phyloP scores from a whole-genome alignment of 2,888 invertebrate genomes.

The Eupithecia inturbata region DNA sequence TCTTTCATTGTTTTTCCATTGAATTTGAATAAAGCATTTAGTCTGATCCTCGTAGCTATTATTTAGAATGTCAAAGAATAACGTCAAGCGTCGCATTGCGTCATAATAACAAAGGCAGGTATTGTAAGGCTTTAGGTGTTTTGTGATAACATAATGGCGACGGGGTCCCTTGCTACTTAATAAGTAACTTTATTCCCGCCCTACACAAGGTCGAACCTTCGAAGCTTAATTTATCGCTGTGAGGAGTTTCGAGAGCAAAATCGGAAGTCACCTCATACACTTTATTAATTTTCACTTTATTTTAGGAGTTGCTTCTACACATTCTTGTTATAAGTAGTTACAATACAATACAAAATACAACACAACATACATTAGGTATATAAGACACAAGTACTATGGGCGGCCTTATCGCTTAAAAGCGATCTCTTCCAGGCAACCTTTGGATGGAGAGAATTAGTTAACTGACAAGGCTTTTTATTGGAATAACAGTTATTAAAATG shows the following conservation, averaged over 20 bases:
- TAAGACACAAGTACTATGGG: too few relatives aligned
- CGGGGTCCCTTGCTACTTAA: constrained; percentile 25
- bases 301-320: not conserved
- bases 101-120: not conserved
- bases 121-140: not conserved
- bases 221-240: constrained; percentile 21
- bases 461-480: not conserved
- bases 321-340: not conserved
- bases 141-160: constrained; percentile 28
- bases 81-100: constrained; percentile 5
- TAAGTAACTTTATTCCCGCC: constrained; percentile 26
- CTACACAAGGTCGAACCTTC: constrained; percentile 11
- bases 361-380: too few relatives aligned
- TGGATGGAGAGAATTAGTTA: too few relatives aligned
- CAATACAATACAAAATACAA: too few relatives aligned
- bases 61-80: not conserved
- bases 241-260: constrained; percentile 5
- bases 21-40: not conserved
- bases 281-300: constrained; percentile 4
- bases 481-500: not conserved
- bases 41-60: too few relatives aligned
- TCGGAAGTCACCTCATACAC: constrained; percentile 12
- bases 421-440: too few relatives aligned
- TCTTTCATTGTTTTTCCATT: not conserved
- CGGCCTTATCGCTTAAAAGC: too few relatives aligned